Evolutionary conservation across 2,888 invertebrate species (phyloP).

Genomic region (Drosophila barbarae): DNA sequence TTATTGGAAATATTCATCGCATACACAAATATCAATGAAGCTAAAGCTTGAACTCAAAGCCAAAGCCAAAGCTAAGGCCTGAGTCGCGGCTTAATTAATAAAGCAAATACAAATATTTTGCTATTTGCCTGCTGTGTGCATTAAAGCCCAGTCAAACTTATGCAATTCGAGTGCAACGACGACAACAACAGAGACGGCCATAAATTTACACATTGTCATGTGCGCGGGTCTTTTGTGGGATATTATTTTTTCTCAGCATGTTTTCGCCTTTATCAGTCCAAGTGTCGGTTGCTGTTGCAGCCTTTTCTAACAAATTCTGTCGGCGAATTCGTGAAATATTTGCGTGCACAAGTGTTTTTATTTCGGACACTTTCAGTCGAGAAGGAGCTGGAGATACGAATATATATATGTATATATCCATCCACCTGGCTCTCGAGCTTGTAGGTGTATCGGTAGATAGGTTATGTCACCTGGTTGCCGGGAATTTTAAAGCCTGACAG

Average conservation of each 20-base stretch:
- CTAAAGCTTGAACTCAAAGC: neutral
- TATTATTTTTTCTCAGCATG: conserved; percentile 34
- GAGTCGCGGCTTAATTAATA: conserved; percentile 66
- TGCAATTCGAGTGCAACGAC: conserved; percentile 40
- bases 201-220: conserved; percentile 72
- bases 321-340: conserved; percentile 61
- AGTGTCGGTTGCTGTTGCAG: conserved; percentile 35
- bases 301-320: conserved; percentile 72
- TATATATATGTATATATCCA: neutral
- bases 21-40: conserved; percentile 54
- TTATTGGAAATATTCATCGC: conserved; percentile 44
- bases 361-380: conserved; percentile 32
- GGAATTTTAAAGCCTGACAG: conserved; percentile 16
- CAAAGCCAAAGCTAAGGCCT: neutral
- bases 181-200: conserved; percentile 46
- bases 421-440: conserved; percentile 25
- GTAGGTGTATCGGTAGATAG: conserved; percentile 13
- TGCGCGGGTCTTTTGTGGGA: conserved; percentile 45
- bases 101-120: conserved; percentile 73
- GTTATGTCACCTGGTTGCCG: conserved; percentile 32
- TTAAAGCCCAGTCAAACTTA: conserved; percentile 45
- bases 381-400: neutral
- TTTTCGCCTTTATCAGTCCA: conserved; percentile 32
- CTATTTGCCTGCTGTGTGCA: conserved; percentile 56
- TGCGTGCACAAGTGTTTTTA: conserved; percentile 65